Evolutionary conservation across 2,113 vertebrate genomes (phyloP), one percentile per base, ranked within the genome.

Genomic region (Apeltes quadracus): DNA sequence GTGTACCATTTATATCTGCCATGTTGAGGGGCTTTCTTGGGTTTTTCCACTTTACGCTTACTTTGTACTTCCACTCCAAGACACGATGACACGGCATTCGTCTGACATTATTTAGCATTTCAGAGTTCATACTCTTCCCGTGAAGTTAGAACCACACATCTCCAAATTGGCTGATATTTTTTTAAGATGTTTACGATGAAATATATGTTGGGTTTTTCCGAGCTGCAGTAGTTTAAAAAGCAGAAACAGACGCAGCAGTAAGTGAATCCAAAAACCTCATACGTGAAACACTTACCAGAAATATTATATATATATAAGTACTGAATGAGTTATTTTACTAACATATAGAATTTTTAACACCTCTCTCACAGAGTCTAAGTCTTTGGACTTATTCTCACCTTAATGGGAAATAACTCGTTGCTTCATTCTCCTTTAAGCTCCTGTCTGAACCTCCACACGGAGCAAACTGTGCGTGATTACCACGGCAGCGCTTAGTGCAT

Each of bases 361-460:
- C n/a, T 48, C 18, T 48, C 20, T 53, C 23, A 15, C 13, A 29
- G 13, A 25, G 6, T 53, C 12, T 11, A 53, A 53, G 25, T 25
- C 50, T 20, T 20, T 57, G n/a, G 14, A 25, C 61, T 39, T 63
- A 12, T 56, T 71, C 53, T 22, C 65, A 48, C 4, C 43, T 62
- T 53, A 43, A 48, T 66, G 72, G 16, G 6, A 66, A 59, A 66
- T 63, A 39, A 22, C 58, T 38, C 46, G 20, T 44, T 41, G 8
- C 32, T 44, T 63, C n/a, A 29, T 62, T 73, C 46, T 46, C 62
- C 16, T 59, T 61, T 48, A 72, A 68, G 72, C 72, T 66, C 29
- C 23, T 39, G 38, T 50, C 50, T 76, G 34, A 63, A 48, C 32
- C 25, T 50, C 11, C 38, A 51, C 12, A 44, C 7, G 23, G 14